These are phyloP conservation scores for Pseudococcus jackbeardsleyi DNA, from an alignment of 2,888 invertebrate genomes.

Conservation along the genomic window DNA sequence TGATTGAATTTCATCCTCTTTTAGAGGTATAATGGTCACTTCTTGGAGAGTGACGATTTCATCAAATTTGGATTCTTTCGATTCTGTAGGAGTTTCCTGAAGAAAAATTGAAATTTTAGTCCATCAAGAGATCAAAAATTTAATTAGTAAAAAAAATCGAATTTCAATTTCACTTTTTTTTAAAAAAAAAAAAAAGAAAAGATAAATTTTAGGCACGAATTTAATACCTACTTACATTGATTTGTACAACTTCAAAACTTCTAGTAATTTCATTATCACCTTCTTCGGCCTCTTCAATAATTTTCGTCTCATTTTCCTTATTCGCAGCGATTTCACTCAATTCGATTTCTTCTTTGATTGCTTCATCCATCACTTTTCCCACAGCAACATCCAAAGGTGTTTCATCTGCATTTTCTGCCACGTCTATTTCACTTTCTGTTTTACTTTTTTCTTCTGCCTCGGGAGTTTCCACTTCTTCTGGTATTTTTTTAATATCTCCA, in stretches of 20 bases:
- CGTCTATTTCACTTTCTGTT: neutral
- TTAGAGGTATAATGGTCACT: neutral
- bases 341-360: neutral
- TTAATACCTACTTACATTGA: neutral
- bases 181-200: neutral
- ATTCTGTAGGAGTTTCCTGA: neutral
- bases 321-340: neutral
- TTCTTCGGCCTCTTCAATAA: neutral
- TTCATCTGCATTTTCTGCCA: neutral
- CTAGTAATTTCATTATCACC: neutral
- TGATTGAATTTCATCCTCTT: neutral
- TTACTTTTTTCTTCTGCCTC: neutral
- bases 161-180: neutral
- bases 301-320: neutral
- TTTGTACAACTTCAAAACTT: neutral
- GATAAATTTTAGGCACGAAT: too few relatives aligned
- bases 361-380: neutral
- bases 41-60: constrained; percentile 6
- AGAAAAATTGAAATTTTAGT: neutral
- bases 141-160: neutral
- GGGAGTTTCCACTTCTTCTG: neutral
- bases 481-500: neutral
- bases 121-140: neutral
- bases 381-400: neutral
- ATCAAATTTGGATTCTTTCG: neutral